These are phyloP conservation scores for Andrena marginata DNA, from an alignment of 2,888 invertebrate species.

Conservation along the genomic window DNA sequence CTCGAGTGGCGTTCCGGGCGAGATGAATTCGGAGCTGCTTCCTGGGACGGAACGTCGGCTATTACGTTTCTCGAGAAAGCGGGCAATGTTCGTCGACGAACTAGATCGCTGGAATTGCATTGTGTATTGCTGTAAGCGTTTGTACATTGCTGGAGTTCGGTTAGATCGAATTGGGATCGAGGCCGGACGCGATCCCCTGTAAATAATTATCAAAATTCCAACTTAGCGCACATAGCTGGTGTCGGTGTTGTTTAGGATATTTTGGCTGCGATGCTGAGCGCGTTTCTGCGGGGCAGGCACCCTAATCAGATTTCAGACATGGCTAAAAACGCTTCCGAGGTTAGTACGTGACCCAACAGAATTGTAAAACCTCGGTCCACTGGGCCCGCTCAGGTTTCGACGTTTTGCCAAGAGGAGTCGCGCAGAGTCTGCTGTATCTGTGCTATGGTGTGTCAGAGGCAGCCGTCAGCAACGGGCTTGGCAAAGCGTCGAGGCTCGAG, in stretches of 20 bases:
- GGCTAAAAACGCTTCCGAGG: constrained; percentile 98
- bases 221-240: constrained; percentile 80
- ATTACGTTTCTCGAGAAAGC: background rate
- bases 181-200: constrained; percentile 59
- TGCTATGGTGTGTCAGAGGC: background rate
- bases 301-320: constrained; percentile 96
- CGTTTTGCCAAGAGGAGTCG: background rate
- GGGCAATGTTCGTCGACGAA: background rate
- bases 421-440: background rate
- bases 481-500: constrained; percentile 9
- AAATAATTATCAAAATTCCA: constrained; percentile 74
- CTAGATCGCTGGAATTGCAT: too few relatives aligned
- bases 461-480: background rate
- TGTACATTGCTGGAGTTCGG: too few relatives aligned
- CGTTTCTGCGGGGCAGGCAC: constrained; percentile 94
- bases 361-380: constrained; percentile 17
- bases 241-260: constrained; percentile 91
- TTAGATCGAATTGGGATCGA: background rate
- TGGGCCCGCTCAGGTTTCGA: background rate
- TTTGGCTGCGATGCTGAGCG: constrained; percentile 96
- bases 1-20: background rate
- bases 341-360: constrained; percentile 86
- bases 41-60: background rate
- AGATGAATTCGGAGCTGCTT: background rate
- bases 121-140: too few relatives aligned